Evolutionary conservation across 2,113 vertebrate genomes (phyloP), one percentile per base, ranked within the genome.

Genomic region (Solea senegalensis): DNA sequence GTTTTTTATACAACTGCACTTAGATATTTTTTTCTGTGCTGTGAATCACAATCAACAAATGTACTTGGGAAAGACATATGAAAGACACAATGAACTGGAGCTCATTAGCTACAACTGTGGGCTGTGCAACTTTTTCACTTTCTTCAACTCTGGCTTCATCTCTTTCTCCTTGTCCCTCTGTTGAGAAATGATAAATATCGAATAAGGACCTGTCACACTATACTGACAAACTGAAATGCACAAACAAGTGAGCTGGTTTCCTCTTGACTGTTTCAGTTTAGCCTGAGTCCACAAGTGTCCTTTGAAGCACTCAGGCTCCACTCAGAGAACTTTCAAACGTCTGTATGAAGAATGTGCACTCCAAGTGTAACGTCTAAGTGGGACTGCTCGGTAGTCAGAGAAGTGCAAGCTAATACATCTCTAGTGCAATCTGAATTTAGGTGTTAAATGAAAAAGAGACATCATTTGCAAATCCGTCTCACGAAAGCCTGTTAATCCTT

Each of bases 21-120:
- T 5, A 10, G 13, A 43, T 50, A 0, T 46, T 8, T 48, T 46
- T 46, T 45, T 1, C n/a, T 61, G 43, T 68, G 40, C 53, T 53
- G 34, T 51, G 26, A 8, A 63, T 40, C 48, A 57, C 13, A 72
- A 64, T 49, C 8, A 57, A n/a, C 65, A 34, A 8, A 8, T 48
- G 34, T 27, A 48, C 28, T 34, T 3, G n/a, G 62, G 45, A 49
- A 61, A 27, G 21, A 55, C 40, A 67, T 69, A 21, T 21, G 21
- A 21, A 21, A 21, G 21, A 21, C 21, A 21, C 21, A 21, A 21
- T 61, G 46, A 46, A 65, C 61, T 57, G 63, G 72, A 73, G 79
- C 67, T 79, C 74, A 74, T 75, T 84, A 85, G 60, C 63, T 74
- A 67, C 69, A 74, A 63, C 75, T 74, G 48, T 78, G 78, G 57